These are phyloP conservation scores for Athalia circularis DNA, from an alignment of 2,888 invertebrate genomes.

Conservation along the genomic window DNA sequence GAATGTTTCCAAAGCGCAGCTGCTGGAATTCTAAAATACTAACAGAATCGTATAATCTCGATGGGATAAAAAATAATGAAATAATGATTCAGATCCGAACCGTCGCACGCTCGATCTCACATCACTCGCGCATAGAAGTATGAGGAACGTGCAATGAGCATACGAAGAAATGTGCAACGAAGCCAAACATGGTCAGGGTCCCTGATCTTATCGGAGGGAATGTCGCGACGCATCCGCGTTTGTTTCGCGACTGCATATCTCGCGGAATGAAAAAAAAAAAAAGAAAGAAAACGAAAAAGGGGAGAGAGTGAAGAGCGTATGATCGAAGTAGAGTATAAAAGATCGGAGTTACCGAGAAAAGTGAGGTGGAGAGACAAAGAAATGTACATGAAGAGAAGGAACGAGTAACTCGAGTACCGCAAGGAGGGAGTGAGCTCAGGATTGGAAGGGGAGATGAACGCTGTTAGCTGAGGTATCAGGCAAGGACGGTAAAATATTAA, in stretches of 20 bases:
- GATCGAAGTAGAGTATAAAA: neutral
- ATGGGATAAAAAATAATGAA: too few species aligned
- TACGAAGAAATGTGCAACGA: too few species aligned
- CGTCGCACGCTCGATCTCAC: too few species aligned
- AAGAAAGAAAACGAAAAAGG: neutral
- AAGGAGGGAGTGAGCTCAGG: slow-evolving; percentile 29
- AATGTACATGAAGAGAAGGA: neutral
- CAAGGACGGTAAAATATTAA: slow-evolving; percentile 38
- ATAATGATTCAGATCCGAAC: too few species aligned
- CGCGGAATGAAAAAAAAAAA: neutral
- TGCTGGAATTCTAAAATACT: too few species aligned
- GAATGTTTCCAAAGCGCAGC: neutral
- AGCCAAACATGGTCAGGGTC: too few species aligned
- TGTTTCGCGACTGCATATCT: neutral
- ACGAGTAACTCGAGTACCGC: slow-evolving; percentile 2
- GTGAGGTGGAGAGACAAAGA: slow-evolving; percentile 1
- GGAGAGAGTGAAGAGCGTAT: neutral
- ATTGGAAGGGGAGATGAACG: slow-evolving; percentile 38
- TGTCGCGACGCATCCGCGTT: too few species aligned
- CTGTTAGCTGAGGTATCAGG: slow-evolving; percentile 22
- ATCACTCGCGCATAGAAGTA: too few species aligned
- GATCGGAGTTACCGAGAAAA: neutral
- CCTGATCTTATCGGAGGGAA: too few species aligned
- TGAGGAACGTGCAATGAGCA: too few species aligned
- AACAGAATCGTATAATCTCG: too few species aligned